These are phyloP conservation scores for Microtus obscurus DNA, from an alignment of 2,797 vertebrate genomes.

Conservation along the genomic window DNA sequence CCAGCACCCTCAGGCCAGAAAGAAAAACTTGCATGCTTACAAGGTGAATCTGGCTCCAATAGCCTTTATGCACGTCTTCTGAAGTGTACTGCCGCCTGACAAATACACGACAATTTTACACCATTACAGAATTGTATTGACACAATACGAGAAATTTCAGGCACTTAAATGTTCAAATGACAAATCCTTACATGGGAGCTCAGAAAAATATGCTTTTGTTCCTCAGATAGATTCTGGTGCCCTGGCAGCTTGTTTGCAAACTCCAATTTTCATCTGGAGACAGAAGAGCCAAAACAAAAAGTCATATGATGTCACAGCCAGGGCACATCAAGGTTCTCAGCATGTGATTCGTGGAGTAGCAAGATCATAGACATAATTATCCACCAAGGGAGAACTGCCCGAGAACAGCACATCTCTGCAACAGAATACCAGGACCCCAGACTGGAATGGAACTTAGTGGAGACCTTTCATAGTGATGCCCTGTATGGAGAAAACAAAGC, in stretches of 20 bases:
- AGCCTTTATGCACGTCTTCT: background rate
- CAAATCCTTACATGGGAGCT: background rate
- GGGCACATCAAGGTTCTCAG: background rate
- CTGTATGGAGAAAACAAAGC: background rate
- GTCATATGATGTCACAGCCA: background rate
- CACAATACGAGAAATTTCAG: background rate
- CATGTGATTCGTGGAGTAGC: background rate
- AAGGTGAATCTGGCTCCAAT: background rate
- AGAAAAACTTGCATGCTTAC: background rate
- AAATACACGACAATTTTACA: background rate
- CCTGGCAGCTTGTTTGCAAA: background rate
- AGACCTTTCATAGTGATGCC: background rate
- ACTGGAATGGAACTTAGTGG: background rate
- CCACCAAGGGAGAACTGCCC: background rate
- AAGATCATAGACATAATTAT: background rate
- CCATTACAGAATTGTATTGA: background rate
- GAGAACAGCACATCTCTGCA: conserved; percentile 1
- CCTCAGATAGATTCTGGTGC: background rate
- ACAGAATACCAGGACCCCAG: background rate
- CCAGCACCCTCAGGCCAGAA: background rate
- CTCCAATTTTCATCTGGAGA: background rate
- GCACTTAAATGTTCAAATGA: background rate
- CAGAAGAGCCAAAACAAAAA: background rate
- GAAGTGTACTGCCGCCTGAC: background rate
- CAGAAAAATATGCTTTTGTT: background rate